Evolutionary conservation across 2,888 invertebrate species (phyloP).

Genomic region (Ceratothoa steindachneri): DNA sequence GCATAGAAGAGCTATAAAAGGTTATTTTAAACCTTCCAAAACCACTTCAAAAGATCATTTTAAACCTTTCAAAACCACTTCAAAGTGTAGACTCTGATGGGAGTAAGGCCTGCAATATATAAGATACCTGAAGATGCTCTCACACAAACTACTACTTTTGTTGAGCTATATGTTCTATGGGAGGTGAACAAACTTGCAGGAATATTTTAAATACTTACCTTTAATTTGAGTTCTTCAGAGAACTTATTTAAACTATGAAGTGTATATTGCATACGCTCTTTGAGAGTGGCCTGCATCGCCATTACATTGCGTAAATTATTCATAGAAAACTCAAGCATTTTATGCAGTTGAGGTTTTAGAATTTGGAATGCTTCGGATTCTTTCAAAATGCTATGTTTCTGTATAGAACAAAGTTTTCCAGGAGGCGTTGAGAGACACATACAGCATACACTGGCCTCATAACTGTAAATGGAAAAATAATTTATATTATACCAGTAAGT

Average conservation of each 20-base stretch:
- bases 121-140: too few species aligned
- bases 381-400: conserved; percentile 33
- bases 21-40: too few species aligned
- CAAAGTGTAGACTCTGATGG: too few species aligned
- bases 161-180: too few species aligned
- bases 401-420: conserved; percentile 20
- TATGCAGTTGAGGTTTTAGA: conserved; percentile 24
- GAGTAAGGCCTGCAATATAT: too few species aligned
- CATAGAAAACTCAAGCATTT: conserved; percentile 25
- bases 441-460: conserved; percentile 24
- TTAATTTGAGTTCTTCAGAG: conserved; percentile 34
- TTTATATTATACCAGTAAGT: too few species aligned
- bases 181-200: too few species aligned
- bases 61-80: too few species aligned
- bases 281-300: conserved; percentile 32
- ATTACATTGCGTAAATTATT: conserved; percentile 32
- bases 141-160: too few species aligned
- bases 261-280: conserved; percentile 40
- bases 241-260: conserved; percentile 41
- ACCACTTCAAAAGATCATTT: too few species aligned
- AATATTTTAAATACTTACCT: too few species aligned
- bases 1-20: too few species aligned
- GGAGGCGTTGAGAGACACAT: conserved; percentile 29
- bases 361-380: conserved; percentile 32
- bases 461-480: background rate